Base-by-base conservation (phyloP, 2,797 vertebrate species). In the Ateles fusciceps region DNA sequence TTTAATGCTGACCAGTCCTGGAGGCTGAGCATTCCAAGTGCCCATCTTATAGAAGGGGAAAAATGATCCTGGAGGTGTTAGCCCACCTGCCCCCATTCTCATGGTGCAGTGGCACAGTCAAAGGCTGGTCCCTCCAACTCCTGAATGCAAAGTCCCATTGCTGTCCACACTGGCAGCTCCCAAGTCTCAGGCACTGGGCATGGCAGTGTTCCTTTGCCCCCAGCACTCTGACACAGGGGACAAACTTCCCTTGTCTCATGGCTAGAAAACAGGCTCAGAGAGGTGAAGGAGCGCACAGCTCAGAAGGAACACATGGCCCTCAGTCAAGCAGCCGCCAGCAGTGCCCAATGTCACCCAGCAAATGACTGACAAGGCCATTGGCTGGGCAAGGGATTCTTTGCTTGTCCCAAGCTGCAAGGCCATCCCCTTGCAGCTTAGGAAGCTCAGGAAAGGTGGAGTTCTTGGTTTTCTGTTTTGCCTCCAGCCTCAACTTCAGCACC, bases 371-470 rank as follows among this genome's bases (percentile, higher is more conserved):
- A 50, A 79, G 75, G 13, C 48, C 61, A 44, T n/a, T 64, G 17
- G 14, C 64, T 52, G 28, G 36, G 46, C 39, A 52, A 28, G 8
- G 48, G 17, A 68, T 33, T 19, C 36, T 30, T 0, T 17, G 6
- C 46, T 52, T 57, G n/a, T 44, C 39, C 17, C 24, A 28, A 30
- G 84, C 39, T 8, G 14, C 22, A 52, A 74, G 71, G 72, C 42
- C 72, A 1, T 50, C 39, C 19, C 22, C 30, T 17, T 8, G 0
- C 24, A 33, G 39, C 61, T 36, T 4, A 5, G n/a, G 39, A 22
- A 13, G 0, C 79, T 55, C 2, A 1, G n/a, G 48, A 30, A 44
- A 22, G 13, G 33, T 4, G 30, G 21, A 2, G 28, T 46, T 39
- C 42, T 79, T 39, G 52, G 75, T 9, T 76, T 57, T 89, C 46